phyloP scores from a whole-genome alignment of 2,888 invertebrate genomes.

The Lycia hirtaria region DNA sequence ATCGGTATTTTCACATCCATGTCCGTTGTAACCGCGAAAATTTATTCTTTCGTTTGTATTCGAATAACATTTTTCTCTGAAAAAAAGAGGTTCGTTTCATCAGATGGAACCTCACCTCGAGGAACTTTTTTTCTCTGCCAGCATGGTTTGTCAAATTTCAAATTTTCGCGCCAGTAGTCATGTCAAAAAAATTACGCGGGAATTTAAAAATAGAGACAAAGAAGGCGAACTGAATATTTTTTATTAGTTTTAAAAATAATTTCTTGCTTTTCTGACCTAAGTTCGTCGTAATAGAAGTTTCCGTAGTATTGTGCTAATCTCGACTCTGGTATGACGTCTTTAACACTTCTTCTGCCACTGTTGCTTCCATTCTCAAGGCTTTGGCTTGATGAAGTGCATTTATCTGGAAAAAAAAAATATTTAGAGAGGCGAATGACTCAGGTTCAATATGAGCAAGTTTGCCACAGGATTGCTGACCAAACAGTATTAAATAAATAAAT shows the following conservation, averaged over 20 bases:
- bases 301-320: conserved; percentile 86
- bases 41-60: conserved; percentile 66
- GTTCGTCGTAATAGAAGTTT: conserved; percentile 83
- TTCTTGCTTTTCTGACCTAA: conserved; percentile 56
- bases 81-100: conserved; percentile 44
- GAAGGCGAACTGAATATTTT: conserved; percentile 6
- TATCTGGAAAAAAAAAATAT: conserved; percentile 55
- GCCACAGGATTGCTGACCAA: too few relatives aligned
- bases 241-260: conserved; percentile 26
- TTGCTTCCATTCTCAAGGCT: conserved; percentile 69
- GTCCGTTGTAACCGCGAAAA: conserved; percentile 66
- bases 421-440: too few relatives aligned
- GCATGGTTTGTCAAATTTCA: neutral
- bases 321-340: conserved; percentile 88
- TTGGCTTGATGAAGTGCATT: conserved; percentile 61
- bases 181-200: conserved; percentile 25
- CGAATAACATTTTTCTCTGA: conserved; percentile 77
- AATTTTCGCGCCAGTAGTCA: conserved; percentile 29
- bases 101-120: neutral
- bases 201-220: conserved; percentile 19
- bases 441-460: too few relatives aligned
- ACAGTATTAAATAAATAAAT: too few relatives aligned
- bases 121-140: neutral
- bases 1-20: conserved; percentile 73
- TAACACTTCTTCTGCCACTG: conserved; percentile 79